phyloP scores from a whole-genome alignment of 1,140 invertebrate species.

The Coboldia fuscipes region DNA sequence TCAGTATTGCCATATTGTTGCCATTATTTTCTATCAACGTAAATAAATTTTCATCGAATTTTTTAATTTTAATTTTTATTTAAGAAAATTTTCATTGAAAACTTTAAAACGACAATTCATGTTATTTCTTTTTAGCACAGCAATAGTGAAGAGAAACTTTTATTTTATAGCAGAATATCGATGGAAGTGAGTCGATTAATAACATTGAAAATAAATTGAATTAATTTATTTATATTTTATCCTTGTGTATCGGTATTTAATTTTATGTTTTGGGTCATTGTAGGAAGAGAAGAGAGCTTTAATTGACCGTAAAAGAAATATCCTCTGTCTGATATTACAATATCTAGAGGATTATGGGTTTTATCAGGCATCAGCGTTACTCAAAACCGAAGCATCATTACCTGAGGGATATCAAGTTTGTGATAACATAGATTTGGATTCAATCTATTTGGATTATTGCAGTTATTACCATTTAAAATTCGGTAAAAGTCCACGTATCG shows the following conservation, averaged over 20 bases:
- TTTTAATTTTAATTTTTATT: too few species aligned
- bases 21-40: too few species aligned
- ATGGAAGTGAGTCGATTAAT: too few species aligned
- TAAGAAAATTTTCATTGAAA: too few species aligned
- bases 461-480: constrained; percentile 70
- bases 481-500: constrained; percentile 63
- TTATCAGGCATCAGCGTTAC: constrained; percentile 30
- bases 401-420: constrained; percentile 45
- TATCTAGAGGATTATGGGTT: constrained; percentile 57
- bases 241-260: background rate
- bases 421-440: constrained; percentile 77
- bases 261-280: constrained; percentile 3
- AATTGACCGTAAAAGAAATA: constrained; percentile 41
- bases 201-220: too few species aligned
- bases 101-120: too few species aligned
- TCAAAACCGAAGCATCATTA: constrained; percentile 46
- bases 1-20: too few species aligned
- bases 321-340: constrained; percentile 54
- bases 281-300: constrained; percentile 34
- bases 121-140: too few species aligned
- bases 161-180: too few species aligned
- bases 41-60: too few species aligned
- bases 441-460: constrained; percentile 71
- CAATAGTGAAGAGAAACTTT: too few species aligned
- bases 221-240: background rate